A percentile compares a stretch with the other conserved stretches of the same genome.
Conservation (phyloP, 2,888 invertebrate species). For the Gnatocerus cornutus region DNA sequence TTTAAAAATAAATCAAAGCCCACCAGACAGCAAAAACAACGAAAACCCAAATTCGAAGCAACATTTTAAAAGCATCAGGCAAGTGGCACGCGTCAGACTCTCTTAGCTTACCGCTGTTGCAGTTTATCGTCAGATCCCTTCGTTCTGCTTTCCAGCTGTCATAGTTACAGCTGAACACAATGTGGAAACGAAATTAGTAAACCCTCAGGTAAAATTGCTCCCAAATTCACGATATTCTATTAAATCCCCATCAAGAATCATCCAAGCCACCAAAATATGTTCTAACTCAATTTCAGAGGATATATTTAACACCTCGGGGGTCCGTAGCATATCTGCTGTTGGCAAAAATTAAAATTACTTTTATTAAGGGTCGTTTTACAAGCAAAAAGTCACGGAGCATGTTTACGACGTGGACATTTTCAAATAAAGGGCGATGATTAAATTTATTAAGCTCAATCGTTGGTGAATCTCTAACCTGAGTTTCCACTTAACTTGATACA, state of each 20-base stretch:
- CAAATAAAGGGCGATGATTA: constrained; percentile 19
- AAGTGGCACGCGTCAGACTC: constrained; percentile 47
- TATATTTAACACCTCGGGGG: constrained; percentile 5
- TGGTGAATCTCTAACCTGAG: constrained; percentile 28
- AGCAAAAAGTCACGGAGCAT: constrained; percentile 3
- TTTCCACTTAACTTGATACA: constrained; percentile 44
- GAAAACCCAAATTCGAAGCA: constrained; percentile 44
- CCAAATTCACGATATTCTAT: constrained; percentile 36
- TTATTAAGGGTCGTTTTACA: background rate
- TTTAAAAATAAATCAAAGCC: constrained; percentile 19
- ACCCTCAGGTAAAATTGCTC: constrained; percentile 37
- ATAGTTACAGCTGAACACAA: constrained; percentile 18
- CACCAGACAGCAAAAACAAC: constrained; percentile 18
- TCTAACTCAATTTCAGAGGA: constrained; percentile 4
- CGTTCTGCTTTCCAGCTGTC: constrained; percentile 45
- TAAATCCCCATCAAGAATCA: constrained; percentile 32
- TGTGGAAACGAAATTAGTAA: constrained; percentile 36
- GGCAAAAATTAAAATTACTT: constrained; percentile 2
- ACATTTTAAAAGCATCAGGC: constrained; percentile 49
- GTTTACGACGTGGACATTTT: constrained; percentile 13
- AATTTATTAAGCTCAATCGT: constrained; percentile 25
- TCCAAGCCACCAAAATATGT: constrained; percentile 23
- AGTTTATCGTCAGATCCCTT: constrained; percentile 38
- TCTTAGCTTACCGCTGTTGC: constrained; percentile 27
- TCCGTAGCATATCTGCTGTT: background rate